These are phyloP conservation scores for Pollenia angustigena DNA, from an alignment of 2,888 invertebrate genomes.

Conservation along the genomic window DNA sequence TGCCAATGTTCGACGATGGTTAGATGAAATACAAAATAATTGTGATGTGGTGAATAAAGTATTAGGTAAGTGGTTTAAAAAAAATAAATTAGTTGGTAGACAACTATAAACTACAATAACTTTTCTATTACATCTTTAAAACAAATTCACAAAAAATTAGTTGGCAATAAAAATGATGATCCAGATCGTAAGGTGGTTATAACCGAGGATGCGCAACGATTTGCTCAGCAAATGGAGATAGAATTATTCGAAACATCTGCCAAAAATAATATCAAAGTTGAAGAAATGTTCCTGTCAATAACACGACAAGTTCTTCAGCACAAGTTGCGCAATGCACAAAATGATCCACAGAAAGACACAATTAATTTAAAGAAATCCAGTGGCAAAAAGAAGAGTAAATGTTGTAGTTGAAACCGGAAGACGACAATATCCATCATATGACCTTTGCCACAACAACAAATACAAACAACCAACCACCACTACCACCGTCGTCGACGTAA, in stretches of 20 bases:
- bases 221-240: slow-evolving; percentile 99
- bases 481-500: slow-evolving; percentile 37
- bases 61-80: slow-evolving; percentile 88
- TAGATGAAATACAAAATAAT: slow-evolving; percentile 99
- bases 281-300: slow-evolving; percentile 94
- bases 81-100: neutral
- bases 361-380: slow-evolving; percentile 81
- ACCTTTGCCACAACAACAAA: slow-evolving; percentile 51
- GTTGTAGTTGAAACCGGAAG: slow-evolving; percentile 82
- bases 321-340: slow-evolving; percentile 83
- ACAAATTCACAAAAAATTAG: slow-evolving; percentile 85
- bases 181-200: slow-evolving; percentile 97
- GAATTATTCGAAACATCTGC: slow-evolving; percentile 99
- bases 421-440: slow-evolving; percentile 44
- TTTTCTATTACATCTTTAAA: neutral
- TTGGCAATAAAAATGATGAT: slow-evolving; percentile 98
- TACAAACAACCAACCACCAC: neutral
- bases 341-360: slow-evolving; percentile 83
- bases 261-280: slow-evolving; percentile 99
- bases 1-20: slow-evolving; percentile 99
- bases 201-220: slow-evolving; percentile 98
- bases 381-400: slow-evolving; percentile 83
- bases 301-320: slow-evolving; percentile 85
- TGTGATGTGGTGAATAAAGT: slow-evolving; percentile 99
- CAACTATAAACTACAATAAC: neutral